Evolutionary conservation across 2,797 vertebrate genomes (phyloP), one percentile per base, ranked within the genome.

Genomic region (Cynodonichthys magdalenae): DNA sequence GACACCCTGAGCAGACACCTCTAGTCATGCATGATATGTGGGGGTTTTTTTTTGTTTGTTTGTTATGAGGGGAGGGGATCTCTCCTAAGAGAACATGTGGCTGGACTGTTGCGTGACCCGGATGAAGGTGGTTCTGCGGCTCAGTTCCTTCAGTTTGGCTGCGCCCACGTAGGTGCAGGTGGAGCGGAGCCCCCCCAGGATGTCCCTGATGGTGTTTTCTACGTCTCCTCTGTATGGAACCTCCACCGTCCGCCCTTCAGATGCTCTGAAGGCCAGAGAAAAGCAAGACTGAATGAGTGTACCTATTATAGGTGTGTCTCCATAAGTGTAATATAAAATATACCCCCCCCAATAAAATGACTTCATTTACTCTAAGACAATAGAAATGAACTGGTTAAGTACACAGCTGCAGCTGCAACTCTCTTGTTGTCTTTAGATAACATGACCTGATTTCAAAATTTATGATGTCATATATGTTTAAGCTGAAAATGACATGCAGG

Each of bases 151-250:
- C 59, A 99, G 96, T 82, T 95, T 98, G 81, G 97, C 96, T 0
- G 98, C 98, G 52, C 98, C 98, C 76, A 99, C 97, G 0, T 99
- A 99, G 50, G 98, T 99, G 83, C 98, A 99, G 61, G 98, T 99
- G 75, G 98, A 99, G 69, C 98, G 94, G 65, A 99, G 92, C 8
- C 98, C 97, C 0, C 98, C 98, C 0, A 99, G 81, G 80, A 99
- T 94, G 56, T 99, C 98, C n/a, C 91, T 93, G 77, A 99, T 92
- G n/a, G 98, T 99, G 90, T 94, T 81, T 75, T 97, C 95, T 31
- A 97, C 96, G 0, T 96, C 94, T 4, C 98, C 98, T 87, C 71
- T 93, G 85, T 98, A 99, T 0, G 96, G 94, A 8, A 99, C 96
- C 91, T 99, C 95, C 71, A 99, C 96, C 0, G 98, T 98, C 83